Evolutionary conservation across 2,888 invertebrate genomes (phyloP).

Genomic region (Oscheius myriophilus): DNA sequence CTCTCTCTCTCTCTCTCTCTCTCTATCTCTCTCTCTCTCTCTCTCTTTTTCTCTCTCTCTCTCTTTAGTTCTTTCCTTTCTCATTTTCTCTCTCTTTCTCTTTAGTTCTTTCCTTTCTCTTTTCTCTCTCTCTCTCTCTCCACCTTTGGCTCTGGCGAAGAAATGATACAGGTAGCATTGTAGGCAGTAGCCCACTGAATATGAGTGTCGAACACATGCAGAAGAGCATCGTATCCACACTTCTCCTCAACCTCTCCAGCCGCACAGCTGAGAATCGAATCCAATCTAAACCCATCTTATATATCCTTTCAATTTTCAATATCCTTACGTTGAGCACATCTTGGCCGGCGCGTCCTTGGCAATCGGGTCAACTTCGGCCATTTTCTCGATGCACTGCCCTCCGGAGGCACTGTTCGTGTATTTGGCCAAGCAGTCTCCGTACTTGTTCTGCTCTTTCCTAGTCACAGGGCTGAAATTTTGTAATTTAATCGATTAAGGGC

Average conservation of each 20-base stretch:
- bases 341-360: constrained; percentile 48
- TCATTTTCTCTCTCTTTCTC: no score
- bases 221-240: constrained; percentile 66
- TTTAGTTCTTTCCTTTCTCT: no score
- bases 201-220: constrained; percentile 64
- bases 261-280: constrained; percentile 55
- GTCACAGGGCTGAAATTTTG: constrained; percentile 37
- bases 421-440: constrained; percentile 48
- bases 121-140: no score
- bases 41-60: no score
- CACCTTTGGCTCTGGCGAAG: constrained; percentile 46
- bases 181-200: constrained; percentile 57
- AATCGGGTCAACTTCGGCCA: constrained; percentile 57
- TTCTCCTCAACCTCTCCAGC: constrained; percentile 44
- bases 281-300: constrained; percentile 40
- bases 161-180: constrained; percentile 50
- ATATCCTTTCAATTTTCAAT: background rate
- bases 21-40: no score
- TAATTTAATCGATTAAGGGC: no score
- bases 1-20: no score
- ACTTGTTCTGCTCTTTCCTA: constrained; percentile 43
- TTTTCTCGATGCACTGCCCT: constrained; percentile 54
- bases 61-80: no score
- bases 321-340: constrained; percentile 57
- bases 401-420: constrained; percentile 51